Conservation (phyloP, 2,888 invertebrate species). For the Allacma fusca region DNA sequence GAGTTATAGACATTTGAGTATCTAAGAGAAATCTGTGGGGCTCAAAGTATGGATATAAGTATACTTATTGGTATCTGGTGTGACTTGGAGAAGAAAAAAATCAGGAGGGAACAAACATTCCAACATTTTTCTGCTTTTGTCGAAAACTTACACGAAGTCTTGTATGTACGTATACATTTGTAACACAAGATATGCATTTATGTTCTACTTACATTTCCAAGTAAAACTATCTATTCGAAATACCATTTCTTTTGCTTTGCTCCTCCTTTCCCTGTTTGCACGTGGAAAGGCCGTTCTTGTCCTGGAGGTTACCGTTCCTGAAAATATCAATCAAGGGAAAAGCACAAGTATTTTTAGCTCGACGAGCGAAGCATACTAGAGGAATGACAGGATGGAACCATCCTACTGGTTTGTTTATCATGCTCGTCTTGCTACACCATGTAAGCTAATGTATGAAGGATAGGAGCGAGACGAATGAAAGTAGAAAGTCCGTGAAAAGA, state of each 20-base stretch:
- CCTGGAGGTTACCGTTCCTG: background rate
- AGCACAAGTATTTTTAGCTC: conserved; percentile 5
- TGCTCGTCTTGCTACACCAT: background rate
- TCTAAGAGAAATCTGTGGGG: too few species aligned
- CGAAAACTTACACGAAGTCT: too few species aligned
- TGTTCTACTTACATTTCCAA: background rate
- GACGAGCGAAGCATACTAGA: background rate
- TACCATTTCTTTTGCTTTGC: background rate
- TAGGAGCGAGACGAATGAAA: too few species aligned
- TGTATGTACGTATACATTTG: too few species aligned
- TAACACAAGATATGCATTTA: too few species aligned
- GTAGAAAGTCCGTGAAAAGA: background rate
- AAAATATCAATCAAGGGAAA: conserved; percentile 1
- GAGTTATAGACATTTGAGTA: background rate
- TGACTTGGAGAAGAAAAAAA: too few species aligned
- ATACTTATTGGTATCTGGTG: too few species aligned
- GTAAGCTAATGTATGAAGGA: too few species aligned
- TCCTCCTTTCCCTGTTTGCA: background rate
- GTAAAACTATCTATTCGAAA: background rate
- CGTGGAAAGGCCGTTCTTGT: background rate
- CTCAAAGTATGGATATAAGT: too few species aligned
- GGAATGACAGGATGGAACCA: background rate
- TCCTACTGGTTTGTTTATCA: background rate
- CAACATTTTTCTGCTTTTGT: too few species aligned
- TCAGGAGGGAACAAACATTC: too few species aligned